Conservation (phyloP, 1,140 invertebrate genomes). For the Musca domestica region DNA sequence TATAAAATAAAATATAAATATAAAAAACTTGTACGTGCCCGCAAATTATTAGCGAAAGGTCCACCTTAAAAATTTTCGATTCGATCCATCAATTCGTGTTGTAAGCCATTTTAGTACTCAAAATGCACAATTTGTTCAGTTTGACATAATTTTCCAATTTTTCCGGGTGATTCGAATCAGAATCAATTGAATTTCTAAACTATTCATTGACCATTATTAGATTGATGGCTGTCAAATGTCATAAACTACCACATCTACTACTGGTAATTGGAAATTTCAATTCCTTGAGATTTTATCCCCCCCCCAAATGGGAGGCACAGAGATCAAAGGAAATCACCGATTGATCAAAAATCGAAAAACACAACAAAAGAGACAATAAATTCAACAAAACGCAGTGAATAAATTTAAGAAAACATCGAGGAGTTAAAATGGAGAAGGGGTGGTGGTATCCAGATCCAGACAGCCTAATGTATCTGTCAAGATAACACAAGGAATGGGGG, state of each 20-base stretch:
- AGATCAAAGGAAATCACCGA: slow-evolving; percentile 6
- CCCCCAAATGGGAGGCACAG: not conserved
- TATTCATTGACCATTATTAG: not conserved
- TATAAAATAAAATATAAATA: no score
- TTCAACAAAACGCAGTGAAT: slow-evolving; percentile 3
- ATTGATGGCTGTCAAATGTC: slow-evolving; percentile 15
- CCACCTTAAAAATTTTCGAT: no score
- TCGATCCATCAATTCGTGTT: no score
- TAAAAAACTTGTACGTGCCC: no score
- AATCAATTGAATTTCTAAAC: slow-evolving; percentile 18
- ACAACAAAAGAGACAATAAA: not conserved
- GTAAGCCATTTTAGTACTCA: no score
- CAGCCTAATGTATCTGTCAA: not conserved
- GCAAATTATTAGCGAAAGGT: no score
- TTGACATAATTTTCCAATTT: no score
- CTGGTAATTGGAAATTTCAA: slow-evolving; percentile 10
- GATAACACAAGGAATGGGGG: not conserved
- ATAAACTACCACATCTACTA: not conserved
- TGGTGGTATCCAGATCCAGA: no score
- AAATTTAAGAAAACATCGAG: no score
- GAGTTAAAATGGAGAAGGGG: not conserved
- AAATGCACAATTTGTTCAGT: no score
- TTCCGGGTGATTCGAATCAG: not conserved
- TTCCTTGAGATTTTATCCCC: not conserved
- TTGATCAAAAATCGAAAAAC: no score